Evolutionary conservation across 37 sponge, comb jelly and placozoan species (phyloP), one percentile per base, ranked within the genome.

Genomic region (Ephydatia muelleri): DNA sequence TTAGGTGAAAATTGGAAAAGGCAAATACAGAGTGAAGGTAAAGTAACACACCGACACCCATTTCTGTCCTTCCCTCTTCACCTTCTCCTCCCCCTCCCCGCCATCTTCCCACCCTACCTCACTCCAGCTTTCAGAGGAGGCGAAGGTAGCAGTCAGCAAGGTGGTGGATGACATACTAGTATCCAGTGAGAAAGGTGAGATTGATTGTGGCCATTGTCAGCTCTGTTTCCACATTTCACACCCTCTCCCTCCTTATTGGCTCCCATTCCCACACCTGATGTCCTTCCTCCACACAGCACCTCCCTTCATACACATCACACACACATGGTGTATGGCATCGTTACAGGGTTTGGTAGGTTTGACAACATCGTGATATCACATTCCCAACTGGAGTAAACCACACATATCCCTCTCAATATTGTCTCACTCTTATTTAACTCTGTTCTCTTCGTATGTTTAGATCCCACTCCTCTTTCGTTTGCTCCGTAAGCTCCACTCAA

Each of bases 331-430:
- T 97, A 97, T 76, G 97, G 95, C 3, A 72, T 97, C 65, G 90
- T 84, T 5, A 97, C 97, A 19, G 97, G 97, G 8, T 97, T 97
- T 81, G 97, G 97, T 11, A 92, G 87, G 72, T 97, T 97, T 87
- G 95, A 93, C 9, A 84, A 31, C 3, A 92, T 91, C 40, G 38
- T 72, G 22, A 88, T 97, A 27, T 43, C 89, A 4, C 37, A 38
- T 37, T 82, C 82, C 9, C 88, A 91, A 34, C 68, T 91, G 29
- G 48, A n/a, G 95, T 94, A 75, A 82, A 83, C 13, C 5, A 9
- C 25, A 25, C 19, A n/a, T 14, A 6, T 33, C 21, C 21, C 21
- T 25, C 26, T 71, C 11, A 14, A 26, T 26, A 11, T 71, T 12
- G 11, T 25, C 21, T 12, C 26, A 26, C 19, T 71, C 12, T 25